phyloP scores from a whole-genome alignment of 2,113 vertebrate genomes.

The Microcebus tavaratra region DNA sequence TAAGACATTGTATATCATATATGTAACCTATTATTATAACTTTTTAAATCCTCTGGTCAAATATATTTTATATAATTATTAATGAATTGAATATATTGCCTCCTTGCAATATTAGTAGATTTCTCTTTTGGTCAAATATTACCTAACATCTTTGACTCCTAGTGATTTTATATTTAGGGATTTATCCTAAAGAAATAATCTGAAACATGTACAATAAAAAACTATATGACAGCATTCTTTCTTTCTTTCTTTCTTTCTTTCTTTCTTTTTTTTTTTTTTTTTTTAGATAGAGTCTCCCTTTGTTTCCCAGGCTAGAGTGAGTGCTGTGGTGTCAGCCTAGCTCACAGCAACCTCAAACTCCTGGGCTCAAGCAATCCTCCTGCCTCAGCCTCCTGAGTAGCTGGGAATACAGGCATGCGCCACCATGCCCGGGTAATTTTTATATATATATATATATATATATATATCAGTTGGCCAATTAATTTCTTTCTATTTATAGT shows the following conservation, averaged over 20 bases:
- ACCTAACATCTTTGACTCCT: neutral
- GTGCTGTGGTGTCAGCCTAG: too few relatives aligned
- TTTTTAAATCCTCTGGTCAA: slow-evolving; percentile 35
- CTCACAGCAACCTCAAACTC: too few relatives aligned
- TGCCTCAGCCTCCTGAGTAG: too few relatives aligned
- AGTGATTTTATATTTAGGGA: slow-evolving; percentile 45
- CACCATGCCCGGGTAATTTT: too few relatives aligned
- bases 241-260: neutral
- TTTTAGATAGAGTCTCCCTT: too few relatives aligned
- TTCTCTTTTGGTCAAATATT: neutral
- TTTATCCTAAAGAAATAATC: neutral
- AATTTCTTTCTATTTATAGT: too few relatives aligned
- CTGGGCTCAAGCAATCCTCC: too few relatives aligned
- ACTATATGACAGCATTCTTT: neutral
- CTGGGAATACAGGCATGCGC: too few relatives aligned
- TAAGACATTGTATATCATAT: neutral
- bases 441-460: too few relatives aligned
- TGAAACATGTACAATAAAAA: slow-evolving; percentile 1
- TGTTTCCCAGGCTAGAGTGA: too few relatives aligned
- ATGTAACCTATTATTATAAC: neutral
- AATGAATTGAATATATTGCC: neutral
- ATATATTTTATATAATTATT: slow-evolving; percentile 33
- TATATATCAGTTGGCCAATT: too few relatives aligned
- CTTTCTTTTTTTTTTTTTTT: too few relatives aligned
- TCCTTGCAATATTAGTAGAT: neutral